Base-by-base conservation (phyloP, 2,888 invertebrate genomes). In the Brachyptera putata region DNA sequence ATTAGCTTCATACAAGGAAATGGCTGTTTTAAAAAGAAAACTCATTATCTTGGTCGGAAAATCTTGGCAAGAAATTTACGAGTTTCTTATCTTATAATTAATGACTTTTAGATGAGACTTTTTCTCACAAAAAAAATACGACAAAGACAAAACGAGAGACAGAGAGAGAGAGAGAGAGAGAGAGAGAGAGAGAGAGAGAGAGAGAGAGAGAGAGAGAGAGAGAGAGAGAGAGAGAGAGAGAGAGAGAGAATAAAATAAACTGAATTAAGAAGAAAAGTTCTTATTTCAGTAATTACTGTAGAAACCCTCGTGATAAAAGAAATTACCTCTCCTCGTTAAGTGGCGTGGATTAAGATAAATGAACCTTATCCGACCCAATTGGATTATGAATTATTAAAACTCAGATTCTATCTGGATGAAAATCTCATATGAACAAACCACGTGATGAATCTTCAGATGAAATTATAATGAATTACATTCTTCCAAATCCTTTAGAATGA, bases 291-390 rank as follows among this genome's bases (percentile, higher is more conserved):
- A n/a, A n/a, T n/a, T n/a, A n/a, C n/a, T n/a, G n/a, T 53, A 21
- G 30, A 36, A 36, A 34, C 53, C 34, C 36, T 53, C 24, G 53
- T 36, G 53, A 34, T 21, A 18, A 50, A 50, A 16, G 50, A 50
- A 50, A 50, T 34, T 50, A 53, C 18, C 36, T 53, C 24, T 25
- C 14, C n/a, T 34, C 34, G 14, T 36, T 36, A 53, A 34, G 53
- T 36, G 36, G 53, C 36, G n/a, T 50, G 49, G 60, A 39, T 49
- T 50, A 57, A 60, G 57, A 60, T 60, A 57, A 57, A 60, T 60
- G 60, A 57, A 60, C 18, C 56, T 41, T 41, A 60, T 49, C 43
- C 53, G 53, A 46, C 21, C 36, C 36, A 53, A 53, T 53, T 53
- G 53, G 53, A 53, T 53, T 18, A n/a, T 53, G 34, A 53, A 53